Conservation (phyloP, 2,113 vertebrate genomes). For the Scytalopus superciliaris region DNA sequence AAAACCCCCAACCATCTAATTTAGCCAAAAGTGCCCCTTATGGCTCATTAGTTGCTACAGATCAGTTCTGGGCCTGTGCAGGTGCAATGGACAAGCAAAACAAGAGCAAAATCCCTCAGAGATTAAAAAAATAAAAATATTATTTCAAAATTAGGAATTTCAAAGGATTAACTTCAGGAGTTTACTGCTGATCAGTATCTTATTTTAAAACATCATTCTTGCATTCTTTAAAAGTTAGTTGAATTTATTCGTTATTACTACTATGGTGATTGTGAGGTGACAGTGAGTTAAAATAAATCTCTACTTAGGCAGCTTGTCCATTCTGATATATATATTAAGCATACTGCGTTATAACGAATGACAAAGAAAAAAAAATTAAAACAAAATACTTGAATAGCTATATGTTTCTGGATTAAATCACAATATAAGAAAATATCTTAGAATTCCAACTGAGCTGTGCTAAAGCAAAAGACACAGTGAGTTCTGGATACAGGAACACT, state of each 20-base stretch:
- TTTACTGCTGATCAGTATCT: neutral
- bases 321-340: neutral
- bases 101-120: neutral
- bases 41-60: neutral
- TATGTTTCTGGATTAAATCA: neutral
- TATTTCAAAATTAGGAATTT: neutral
- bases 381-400: neutral
- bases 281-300: conserved; percentile 16
- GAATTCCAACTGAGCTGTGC: neutral
- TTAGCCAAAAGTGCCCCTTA: neutral
- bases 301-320: neutral
- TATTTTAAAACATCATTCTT: neutral
- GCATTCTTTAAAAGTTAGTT: neutral
- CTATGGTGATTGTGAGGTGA: neutral
- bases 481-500: neutral
- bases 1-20: neutral
- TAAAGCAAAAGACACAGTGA: neutral
- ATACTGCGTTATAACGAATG: neutral
- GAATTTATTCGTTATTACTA: neutral
- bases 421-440: neutral
- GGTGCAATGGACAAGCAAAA: neutral
- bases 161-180: neutral
- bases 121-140: neutral
- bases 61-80: neutral
- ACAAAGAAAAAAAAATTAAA: neutral